Base-by-base conservation (phyloP, 2,797 vertebrate genomes). In the Sebastes melanostomus region DNA sequence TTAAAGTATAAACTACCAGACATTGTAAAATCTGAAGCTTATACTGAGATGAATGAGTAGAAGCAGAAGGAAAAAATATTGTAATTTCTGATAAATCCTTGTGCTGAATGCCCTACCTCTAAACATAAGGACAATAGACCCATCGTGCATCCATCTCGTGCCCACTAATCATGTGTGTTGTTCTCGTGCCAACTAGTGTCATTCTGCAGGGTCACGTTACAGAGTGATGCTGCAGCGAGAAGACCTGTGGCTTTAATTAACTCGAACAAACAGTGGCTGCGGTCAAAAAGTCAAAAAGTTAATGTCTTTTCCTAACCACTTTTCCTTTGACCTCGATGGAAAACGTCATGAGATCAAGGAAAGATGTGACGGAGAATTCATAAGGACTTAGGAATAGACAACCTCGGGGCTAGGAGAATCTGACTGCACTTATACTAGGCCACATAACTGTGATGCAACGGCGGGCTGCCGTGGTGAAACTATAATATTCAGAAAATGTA, bases 161-260 rank as follows among this genome's bases (percentile, higher is more conserved):
- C 38, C 16, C 16, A 56, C 34, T 70, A 65, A 24, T 70, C 38
- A 60, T 56, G 18, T 67, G 50, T 75, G 63, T 66, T 29, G 56
- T 32, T 66, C 52, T 75, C 24, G 32, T 81, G 66, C 73, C 76
- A 70, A 5, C 2, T 30, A 72, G 29, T 72, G 71, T 85, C 73
- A 80, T 58, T 65, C 54, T 80, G 50, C 61, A 66, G 54, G 46
- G 34, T 85, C 67, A 16, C 22, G 58, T 76, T 75, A 68, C 75
- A 66, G 55, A 85, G 42, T 11, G 29, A 73, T 29, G 38, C 63
- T 71, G 46, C 73, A 66, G 38, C 78, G 59, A 78, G 25, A 74
- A 66, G 71, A 77, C 72, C 68, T 75, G 71, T 52, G 36, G 69
- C 27, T 84, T 80, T 87, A 86, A 79, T 82, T 81, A 83, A 74